Conservation (phyloP, 2,888 invertebrate species). For the Drosophila ustulata region DNA sequence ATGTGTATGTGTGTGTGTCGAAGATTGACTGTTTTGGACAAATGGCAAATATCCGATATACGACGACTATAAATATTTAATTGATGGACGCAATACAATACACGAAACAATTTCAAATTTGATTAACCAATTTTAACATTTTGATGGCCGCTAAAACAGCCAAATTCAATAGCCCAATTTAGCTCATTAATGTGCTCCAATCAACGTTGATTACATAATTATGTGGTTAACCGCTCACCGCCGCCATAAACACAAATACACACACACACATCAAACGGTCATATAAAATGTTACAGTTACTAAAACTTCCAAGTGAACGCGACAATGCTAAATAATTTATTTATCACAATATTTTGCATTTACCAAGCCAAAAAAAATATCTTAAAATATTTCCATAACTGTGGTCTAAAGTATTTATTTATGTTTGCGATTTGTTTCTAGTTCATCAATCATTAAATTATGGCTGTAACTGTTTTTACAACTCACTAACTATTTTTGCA, state of each 20-base stretch:
- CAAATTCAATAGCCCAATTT: conserved; percentile 38
- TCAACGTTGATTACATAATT: conserved; percentile 42
- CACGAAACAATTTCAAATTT: conserved; percentile 34
- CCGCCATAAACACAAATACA: neutral
- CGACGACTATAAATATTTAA: conserved; percentile 44
- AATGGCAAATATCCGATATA: conserved; percentile 24
- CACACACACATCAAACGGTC: neutral
- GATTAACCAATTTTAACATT: conserved; percentile 51
- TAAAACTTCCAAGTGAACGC: conserved; percentile 4
- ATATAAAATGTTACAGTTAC: neutral
- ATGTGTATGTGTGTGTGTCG: conserved; percentile 11
- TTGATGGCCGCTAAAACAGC: conserved; percentile 28
- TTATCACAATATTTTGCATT: neutral
- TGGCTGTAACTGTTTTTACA: neutral
- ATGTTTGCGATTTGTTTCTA: neutral
- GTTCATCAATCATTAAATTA: neutral
- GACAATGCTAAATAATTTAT: neutral
- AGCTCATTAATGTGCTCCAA: conserved; percentile 41
- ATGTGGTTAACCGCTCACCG: conserved; percentile 43
- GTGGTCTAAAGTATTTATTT: neutral
- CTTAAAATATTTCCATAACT: neutral
- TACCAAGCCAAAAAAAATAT: neutral
- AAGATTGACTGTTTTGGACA: conserved; percentile 40
- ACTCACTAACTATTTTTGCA: neutral
- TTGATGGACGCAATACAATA: conserved; percentile 25